Base-by-base conservation (phyloP, 1,140 invertebrate species). In the Eciton burchellii region DNA sequence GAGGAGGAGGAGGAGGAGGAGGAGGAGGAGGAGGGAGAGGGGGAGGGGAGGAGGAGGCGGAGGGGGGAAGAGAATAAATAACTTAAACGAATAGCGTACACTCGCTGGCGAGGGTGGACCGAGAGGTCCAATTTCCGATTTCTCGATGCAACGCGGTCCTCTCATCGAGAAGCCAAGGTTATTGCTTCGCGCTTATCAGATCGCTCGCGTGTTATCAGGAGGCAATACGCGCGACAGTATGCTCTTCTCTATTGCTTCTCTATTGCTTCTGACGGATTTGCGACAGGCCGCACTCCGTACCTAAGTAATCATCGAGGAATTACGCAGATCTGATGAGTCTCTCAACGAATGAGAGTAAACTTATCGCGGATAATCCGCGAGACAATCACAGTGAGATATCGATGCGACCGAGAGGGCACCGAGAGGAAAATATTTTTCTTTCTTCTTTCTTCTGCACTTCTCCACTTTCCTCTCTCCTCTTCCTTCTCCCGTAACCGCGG, bases 61-160 rank as follows among this genome's bases (percentile, higher is more conserved):
- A n/a, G n/a, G n/a, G n/a, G n/a, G n/a, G 49, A 52, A 81, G 6
- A 35, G 35, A 84, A 86, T 87, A 86, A 87, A 83, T 86, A 83
- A 73, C 68, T 87, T 72, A 72, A 81, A 52, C 0, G 43, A 47
- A 81, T 35, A 35, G 35, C 6, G 4, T 35, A 21, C 47, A 35
- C 26, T 60, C 68, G 35, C 59, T 49, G 54, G 66, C 43, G 19
- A 71, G 54, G 52, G n/a, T 41, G 72, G 63, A 56, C 29, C 65
- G 84, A 82, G 79, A n/a, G 47, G 49, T 24, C 11, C 11, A 45
- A 81, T 52, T 66, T 21, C 29, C 35, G 14, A 76, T 35, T 49
- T 43, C 56, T 24, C 24, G 11, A 5, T 41, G 45, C 52, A 62
- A 65, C 19, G 49, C 26, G 21, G 26, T 60, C 19, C 29, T 19